A percentile compares a stretch with the other conserved stretches of the same genome.
phyloP scores from a whole-genome alignment of 1,140 invertebrate species.

The Brachionus koreanus region DNA sequence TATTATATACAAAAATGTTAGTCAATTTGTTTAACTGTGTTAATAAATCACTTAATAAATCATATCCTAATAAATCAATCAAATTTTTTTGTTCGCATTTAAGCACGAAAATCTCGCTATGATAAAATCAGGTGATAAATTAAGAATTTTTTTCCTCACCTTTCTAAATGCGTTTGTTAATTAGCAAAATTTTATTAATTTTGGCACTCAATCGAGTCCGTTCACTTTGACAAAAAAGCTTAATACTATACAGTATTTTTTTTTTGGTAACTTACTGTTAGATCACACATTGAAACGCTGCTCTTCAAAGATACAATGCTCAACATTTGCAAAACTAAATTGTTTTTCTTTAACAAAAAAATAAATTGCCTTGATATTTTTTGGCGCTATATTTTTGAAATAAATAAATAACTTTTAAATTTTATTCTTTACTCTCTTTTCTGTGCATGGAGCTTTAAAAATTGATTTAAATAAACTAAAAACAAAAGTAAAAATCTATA shows the following conservation, averaged over 20 bases:
- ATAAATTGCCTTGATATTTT: too few relatives aligned
- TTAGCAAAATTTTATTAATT: constrained; percentile 15
- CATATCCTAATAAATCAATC: constrained; percentile 2
- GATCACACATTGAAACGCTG: neutral
- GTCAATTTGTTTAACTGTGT: constrained; percentile 21
- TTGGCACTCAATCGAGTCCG: constrained; percentile 12
- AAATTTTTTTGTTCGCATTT: neutral
- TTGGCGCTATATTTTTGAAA: too few relatives aligned
- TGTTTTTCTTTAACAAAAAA: neutral
- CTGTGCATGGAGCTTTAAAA: too few relatives aligned
- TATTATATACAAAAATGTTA: neutral
- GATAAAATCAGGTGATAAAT: neutral
- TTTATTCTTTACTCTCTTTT: too few relatives aligned
- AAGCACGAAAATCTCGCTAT: neutral
- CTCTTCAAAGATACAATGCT: neutral
- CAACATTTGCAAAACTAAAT: neutral
- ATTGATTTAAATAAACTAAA: too few relatives aligned
- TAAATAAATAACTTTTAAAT: too few relatives aligned
- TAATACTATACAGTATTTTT: neutral
- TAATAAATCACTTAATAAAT: constrained; percentile 12
- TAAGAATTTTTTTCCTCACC: neutral
- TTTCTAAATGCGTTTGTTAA: constrained; percentile 19
- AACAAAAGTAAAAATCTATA: too few relatives aligned
- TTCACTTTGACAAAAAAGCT: neutral
- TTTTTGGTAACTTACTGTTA: neutral